A percentile compares a stretch with the other conserved stretches of the same genome.
Evolutionary conservation across 2,113 vertebrate genomes (phyloP).

Genomic region (Heptranchias perlo): DNA sequence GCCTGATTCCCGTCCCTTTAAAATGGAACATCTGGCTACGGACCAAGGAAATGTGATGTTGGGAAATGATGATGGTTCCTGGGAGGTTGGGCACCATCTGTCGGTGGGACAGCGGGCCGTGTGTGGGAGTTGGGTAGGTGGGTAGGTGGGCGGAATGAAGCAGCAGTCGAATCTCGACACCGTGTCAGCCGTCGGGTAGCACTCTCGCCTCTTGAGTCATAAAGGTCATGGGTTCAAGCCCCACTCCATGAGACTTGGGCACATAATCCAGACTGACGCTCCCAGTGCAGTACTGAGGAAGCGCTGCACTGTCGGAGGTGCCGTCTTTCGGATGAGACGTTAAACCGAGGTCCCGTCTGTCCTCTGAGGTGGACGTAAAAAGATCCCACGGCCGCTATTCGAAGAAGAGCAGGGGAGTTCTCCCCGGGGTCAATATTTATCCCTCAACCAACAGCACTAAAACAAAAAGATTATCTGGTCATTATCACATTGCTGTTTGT

Average conservation of each 20-base stretch:
- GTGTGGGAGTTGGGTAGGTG: not conserved
- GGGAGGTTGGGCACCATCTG: not conserved
- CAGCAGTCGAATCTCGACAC: not conserved
- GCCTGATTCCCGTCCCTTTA: not conserved
- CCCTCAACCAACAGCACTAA: not conserved
- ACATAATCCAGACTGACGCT: not conserved
- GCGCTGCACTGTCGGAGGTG: not conserved
- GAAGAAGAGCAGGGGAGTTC: not conserved
- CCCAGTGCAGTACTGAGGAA: not conserved
- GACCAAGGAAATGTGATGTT: not conserved
- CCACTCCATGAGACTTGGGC: too few relatives aligned
- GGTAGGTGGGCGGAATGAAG: not conserved
- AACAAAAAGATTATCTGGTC: too few relatives aligned
- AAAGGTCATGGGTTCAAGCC: not conserved
- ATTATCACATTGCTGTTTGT: not conserved
- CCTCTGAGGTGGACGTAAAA: not conserved
- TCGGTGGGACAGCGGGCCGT: not conserved
- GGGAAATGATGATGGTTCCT: not conserved
- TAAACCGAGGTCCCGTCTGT: not conserved
- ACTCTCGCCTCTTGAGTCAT: not conserved
- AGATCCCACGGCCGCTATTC: too few relatives aligned
- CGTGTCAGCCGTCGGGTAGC: not conserved
- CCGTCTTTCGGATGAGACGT: not conserved
- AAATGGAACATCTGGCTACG: not conserved
- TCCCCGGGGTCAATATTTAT: not conserved